Evolutionary conservation across 2,888 invertebrate genomes (phyloP), one percentile per base, ranked within the genome.

Genomic region (Orthosia gracilis): DNA sequence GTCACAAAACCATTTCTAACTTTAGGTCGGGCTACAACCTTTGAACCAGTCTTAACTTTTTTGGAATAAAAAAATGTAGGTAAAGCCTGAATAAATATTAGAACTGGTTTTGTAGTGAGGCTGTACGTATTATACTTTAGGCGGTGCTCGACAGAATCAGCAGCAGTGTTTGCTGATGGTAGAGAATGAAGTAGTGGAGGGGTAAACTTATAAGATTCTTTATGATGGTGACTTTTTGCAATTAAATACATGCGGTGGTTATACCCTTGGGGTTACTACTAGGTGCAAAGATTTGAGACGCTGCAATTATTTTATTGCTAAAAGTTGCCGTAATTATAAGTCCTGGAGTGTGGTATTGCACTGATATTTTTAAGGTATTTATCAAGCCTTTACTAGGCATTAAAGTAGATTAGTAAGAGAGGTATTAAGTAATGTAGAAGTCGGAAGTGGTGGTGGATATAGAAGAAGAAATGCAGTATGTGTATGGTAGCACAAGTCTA

Each of bases 371-470:
- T 17, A 58, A 17, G 49, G 71, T 50, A 17, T 26, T 13, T n/a
- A 21, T 18, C 2, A 4, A 71, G 73, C 2, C 31, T 17, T 40
- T 2, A 11, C 5, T 11, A 49, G 9, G 31, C 18, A 12, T 17
- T 15, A 49, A 58, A 58, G 23, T 71, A 73, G 18, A 26, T 26
- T 26, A 50, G 11, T 50, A 45, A 13, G 23, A 57, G 23, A 72
- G 12, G 17, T 26, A 40, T 21, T 26, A 45, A n/a, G 2, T 40
- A 15, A 31, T 26, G 15, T 68, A 76, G 50, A 75, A 18, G 15
- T 69, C 13, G 1, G 1, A 70, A 17, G 40, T 54, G 79, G 73
- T 76, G 79, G 26, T 50, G 75, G 75, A 52, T 15, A 15, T 0
- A 40, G 18, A 71, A 47, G 52, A 47, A 76, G 17, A 26, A 2